Conservation (phyloP, 2,888 invertebrate species). For the Alviniconcha strummeri region DNA sequence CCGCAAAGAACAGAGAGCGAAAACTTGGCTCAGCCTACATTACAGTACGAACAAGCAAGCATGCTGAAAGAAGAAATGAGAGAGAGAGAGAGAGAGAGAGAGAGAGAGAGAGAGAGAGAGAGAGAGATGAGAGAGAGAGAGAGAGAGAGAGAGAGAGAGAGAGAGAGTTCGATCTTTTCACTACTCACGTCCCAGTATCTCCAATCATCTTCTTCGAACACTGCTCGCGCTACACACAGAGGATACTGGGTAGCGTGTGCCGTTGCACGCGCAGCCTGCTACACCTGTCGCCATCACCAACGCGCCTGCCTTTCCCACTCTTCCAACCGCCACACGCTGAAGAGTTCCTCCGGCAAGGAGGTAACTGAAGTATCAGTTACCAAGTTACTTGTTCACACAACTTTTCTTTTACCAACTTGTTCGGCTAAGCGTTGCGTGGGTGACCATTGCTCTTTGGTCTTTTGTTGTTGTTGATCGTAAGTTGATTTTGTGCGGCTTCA, state of each 20-base stretch:
- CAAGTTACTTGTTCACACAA: not conserved
- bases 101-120: constrained; percentile 27
- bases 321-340: not conserved
- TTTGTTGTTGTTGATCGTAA: not conserved
- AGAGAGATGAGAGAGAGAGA: constrained; percentile 16
- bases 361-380: not conserved
- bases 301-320: not conserved
- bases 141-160: constrained; percentile 20
- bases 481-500: too few species aligned
- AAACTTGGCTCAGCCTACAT: too few species aligned
- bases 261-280: not conserved
- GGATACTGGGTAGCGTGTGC: not conserved
- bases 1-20: too few species aligned
- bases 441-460: not conserved
- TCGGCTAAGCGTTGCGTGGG: not conserved
- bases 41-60: too few species aligned
- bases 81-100: constrained; percentile 18
- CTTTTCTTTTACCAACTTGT: not conserved
- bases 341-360: not conserved
- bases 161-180: not conserved
- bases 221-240: not conserved
- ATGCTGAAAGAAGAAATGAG: not conserved
- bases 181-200: not conserved
- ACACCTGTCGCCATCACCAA: not conserved
- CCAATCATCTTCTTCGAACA: not conserved